Base-by-base conservation (phyloP, 2,113 vertebrate genomes). In the Phaethornis superciliosus region DNA sequence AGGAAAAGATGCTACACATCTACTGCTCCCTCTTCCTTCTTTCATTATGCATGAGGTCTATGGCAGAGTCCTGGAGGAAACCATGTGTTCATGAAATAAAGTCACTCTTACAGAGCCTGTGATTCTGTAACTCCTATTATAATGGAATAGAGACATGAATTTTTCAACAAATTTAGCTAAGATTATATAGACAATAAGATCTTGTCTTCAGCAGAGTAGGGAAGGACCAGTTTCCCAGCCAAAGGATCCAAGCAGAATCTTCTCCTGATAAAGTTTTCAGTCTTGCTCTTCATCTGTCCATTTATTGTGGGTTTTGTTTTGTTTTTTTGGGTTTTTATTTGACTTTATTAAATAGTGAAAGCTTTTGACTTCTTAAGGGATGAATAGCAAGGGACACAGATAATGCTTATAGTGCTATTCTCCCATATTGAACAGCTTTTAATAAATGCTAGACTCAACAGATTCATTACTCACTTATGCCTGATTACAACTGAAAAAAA, bases 41-140 rank as follows among this genome's bases (percentile, higher is more conserved):
- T 23, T 44, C 21, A 7, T 15, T 30, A 87, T 20, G 5, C 16
- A 46, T 15, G 60, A 92, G 22, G 4, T 92, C 40, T 47, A 2
- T 17, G 15, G 44, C 28, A 90, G 49, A 18, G 27, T 7, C 1
- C 0, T 2, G 4, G 3, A 85, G 30, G 10, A 71, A 46, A 1
- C 11, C 63, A 56, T 2, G 46, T 1, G 37, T 32, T 32, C 13
- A 28, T 78, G 37, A 64, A 89, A 24, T 81, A 90, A 28, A 68
- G 12, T 5, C 13, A 30, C 12, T 84, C 62, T 82, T 65, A 33
- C 28, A 90, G 81, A 60, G 4, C 7, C 22, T 2, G 1, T 18
- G 10, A 47, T 63, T 56, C 15, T 59, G 4, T 55, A 88, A 62
- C 15, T 17, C 1, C 55, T 32, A 28, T 46, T 74, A 35, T 10